A percentile compares a stretch with the other conserved stretches of the same genome.
Evolutionary conservation across 2,888 invertebrate genomes (phyloP).

Genomic region (Plagodis dolabraria): DNA sequence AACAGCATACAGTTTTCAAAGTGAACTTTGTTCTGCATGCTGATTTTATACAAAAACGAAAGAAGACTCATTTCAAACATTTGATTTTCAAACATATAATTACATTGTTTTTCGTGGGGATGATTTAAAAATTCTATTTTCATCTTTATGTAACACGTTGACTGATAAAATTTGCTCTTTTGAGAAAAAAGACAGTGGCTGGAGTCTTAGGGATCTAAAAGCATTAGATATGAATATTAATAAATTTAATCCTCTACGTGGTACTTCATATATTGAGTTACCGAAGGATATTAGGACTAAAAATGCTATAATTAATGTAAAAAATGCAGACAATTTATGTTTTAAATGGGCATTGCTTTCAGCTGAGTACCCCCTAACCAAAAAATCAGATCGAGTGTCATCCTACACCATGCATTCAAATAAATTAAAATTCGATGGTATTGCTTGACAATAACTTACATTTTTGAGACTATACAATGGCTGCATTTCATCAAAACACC

Average conservation of each 20-base stretch:
- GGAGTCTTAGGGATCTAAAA: not conserved
- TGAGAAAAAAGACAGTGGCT: slow-evolving; percentile 3
- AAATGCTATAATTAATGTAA: slow-evolving; percentile 7
- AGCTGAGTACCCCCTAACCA: slow-evolving; percentile 6
- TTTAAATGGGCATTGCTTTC: slow-evolving; percentile 27
- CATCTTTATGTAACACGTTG: not conserved
- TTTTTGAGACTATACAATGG: slow-evolving; percentile 7
- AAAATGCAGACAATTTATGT: slow-evolving; percentile 18
- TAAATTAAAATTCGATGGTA: slow-evolving; percentile 14
- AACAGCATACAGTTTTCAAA: too few species aligned
- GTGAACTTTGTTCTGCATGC: not conserved
- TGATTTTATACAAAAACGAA: too few species aligned
- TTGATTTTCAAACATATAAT: too few species aligned
- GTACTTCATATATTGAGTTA: slow-evolving; percentile 6
- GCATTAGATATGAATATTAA: not conserved
- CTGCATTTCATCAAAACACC: slow-evolving; percentile 4
- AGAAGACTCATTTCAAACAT: too few species aligned
- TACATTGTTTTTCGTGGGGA: too few species aligned
- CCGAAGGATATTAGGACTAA: not conserved
- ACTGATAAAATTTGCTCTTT: not conserved
- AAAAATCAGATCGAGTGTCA: slow-evolving; percentile 5
- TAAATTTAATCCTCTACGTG: too few species aligned
- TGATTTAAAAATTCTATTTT: too few species aligned
- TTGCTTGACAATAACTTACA: slow-evolving; percentile 4
- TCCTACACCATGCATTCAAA: slow-evolving; percentile 5